A percentile compares a stretch with the other conserved stretches of the same genome.
Conservation (phyloP, 2,888 invertebrate species). For the Drosophila fulvimacula region DNA sequence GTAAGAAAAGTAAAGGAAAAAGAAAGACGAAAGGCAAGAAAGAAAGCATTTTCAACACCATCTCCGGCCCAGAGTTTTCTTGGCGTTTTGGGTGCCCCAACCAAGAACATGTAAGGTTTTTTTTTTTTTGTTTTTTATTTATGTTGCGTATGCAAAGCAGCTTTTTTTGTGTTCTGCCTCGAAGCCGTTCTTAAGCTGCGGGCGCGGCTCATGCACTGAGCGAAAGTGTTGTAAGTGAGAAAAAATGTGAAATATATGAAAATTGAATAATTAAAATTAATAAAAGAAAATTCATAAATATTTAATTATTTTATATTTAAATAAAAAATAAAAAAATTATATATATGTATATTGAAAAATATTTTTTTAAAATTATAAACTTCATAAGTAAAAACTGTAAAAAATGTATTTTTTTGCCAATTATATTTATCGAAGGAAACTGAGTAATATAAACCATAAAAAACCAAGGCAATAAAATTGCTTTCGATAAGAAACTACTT, state of each 20-base stretch:
- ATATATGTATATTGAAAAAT: too few relatives aligned
- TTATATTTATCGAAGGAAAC: neutral
- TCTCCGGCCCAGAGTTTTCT: constrained; percentile 39
- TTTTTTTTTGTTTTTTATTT: constrained; percentile 52
- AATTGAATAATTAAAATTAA: neutral
- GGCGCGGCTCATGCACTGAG: constrained; percentile 37
- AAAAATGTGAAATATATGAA: neutral
- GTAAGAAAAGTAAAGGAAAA: constrained; percentile 8
- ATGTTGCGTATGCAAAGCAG: constrained; percentile 73
- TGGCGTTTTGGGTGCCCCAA: constrained; percentile 19
- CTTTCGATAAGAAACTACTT: neutral
- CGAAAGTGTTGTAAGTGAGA: constrained; percentile 14
- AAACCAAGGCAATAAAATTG: neutral
- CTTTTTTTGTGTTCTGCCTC: constrained; percentile 43
- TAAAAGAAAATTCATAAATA: neutral
- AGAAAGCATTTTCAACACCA: constrained; percentile 67
- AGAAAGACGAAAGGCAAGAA: constrained; percentile 19
- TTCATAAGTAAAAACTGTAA: too few relatives aligned
- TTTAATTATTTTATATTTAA: neutral
- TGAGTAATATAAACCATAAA: neutral
- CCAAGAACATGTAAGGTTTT: constrained; percentile 5
- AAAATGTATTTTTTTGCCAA: neutral
- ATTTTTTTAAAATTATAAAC: too few relatives aligned
- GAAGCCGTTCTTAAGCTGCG: constrained; percentile 38
- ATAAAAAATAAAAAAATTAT: too few relatives aligned